Percentiles rank a stretch among this genome's conserved stretches.
These are phyloP conservation scores for Colaptes auratus DNA, from an alignment of 2,113 vertebrate species.

Conservation along the genomic window DNA sequence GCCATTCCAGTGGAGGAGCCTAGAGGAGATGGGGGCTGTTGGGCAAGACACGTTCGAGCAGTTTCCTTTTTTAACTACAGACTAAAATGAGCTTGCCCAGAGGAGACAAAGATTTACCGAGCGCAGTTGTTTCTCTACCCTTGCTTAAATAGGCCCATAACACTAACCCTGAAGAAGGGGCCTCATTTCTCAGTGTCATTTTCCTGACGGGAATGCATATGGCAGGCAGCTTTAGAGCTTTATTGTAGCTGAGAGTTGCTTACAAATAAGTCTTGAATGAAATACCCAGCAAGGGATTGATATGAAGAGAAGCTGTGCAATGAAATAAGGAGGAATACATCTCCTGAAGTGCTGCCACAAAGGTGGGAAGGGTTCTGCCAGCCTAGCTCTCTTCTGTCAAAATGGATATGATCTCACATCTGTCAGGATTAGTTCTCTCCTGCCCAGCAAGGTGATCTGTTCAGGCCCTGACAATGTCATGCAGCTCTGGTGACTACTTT, in stretches of 20 bases:
- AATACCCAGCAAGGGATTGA: constrained; percentile 56
- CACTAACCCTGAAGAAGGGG: constrained; percentile 60
- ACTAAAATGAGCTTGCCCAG: constrained; percentile 52
- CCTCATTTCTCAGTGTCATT: constrained; percentile 71
- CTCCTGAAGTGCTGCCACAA: constrained; percentile 45
- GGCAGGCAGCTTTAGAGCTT: constrained; percentile 65
- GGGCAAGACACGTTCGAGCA: background rate
- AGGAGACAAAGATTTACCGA: constrained; percentile 59
- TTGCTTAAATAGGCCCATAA: constrained; percentile 69
- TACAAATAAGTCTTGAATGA: constrained; percentile 71
- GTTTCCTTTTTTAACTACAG: constrained; percentile 61
- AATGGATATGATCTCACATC: constrained; percentile 65
- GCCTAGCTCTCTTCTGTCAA: constrained; percentile 57
- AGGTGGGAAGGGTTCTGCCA: constrained; percentile 58
- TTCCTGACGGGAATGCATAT: constrained; percentile 62
- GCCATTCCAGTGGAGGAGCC: background rate
- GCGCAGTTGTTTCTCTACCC: constrained; percentile 50
- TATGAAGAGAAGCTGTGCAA: constrained; percentile 51
- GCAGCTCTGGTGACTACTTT: constrained; percentile 15
- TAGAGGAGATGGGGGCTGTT: background rate
- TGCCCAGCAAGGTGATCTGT: constrained; percentile 64
- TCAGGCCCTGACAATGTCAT: constrained; percentile 59
- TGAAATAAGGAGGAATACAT: constrained; percentile 61
- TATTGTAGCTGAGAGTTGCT: constrained; percentile 68
- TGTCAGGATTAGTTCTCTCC: constrained; percentile 63